Base-by-base conservation (phyloP, 2,797 vertebrate species). In the Ctenosaura bakeri region DNA sequence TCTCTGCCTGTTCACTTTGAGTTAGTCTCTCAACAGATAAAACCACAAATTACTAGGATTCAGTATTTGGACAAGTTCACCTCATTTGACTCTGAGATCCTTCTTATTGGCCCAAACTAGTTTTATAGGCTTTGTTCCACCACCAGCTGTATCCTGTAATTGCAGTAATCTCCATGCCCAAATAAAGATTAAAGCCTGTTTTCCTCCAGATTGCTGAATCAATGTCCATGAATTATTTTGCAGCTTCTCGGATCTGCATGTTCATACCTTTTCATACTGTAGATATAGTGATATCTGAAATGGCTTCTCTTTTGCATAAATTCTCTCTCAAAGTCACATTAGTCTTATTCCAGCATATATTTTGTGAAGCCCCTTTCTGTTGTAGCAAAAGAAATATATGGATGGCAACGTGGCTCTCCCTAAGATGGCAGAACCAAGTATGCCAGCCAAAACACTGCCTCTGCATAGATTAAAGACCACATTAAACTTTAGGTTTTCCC, bases 61-160 rank as follows among this genome's bases (percentile, higher is more conserved):
- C 8, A 18, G 32, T 32, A 71, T n/a, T 20, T 71, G 38, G 64
- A 64, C 64, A 18, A 52, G 42, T 20, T 50, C 42, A 84, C 42
- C 62, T 69, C 29, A 38, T 66, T 84, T n/a, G 66, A 52, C 42
- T 76, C n/a, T 62, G 7, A 77, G 24, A 62, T 54, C 14, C 13
- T 24, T 8, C 18, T 26, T 62, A 71, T 35, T 42, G 73, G 54
- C 85, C 38, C 14, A 77, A 42, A 62, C 35, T 56, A 77, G 73
- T 86, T 62, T 32, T 42, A 35, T 20, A n/a, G 22, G 32, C 29
- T 59, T 20, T 86, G n/a, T 62, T 77, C 12, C 26, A 59, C 54
- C 52, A 76, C 71, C 85, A 86, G 54, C 73, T 86, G 35, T 38
- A 77, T 86, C 85, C 73, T 77, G 73, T 77, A 86, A 62, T 8